Percentiles rank a stretch among this genome's conserved stretches.
These are phyloP conservation scores for Etheostoma nigrum DNA, from an alignment of 2,797 vertebrate species.

Conservation along the genomic window DNA sequence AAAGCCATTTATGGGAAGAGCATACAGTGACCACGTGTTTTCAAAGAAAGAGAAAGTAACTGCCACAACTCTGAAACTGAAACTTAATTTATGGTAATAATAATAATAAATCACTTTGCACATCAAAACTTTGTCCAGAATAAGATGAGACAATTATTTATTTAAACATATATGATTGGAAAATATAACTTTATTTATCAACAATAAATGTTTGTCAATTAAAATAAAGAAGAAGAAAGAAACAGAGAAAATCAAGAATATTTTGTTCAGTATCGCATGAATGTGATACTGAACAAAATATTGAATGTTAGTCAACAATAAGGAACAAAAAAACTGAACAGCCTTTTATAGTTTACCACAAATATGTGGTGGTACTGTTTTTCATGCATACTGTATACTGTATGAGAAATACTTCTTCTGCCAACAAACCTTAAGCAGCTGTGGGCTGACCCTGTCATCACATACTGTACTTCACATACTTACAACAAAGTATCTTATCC, in stretches of 20 bases:
- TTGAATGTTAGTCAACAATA: too few species aligned
- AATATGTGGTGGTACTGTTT: neutral
- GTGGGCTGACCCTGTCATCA: neutral
- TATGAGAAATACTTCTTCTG: neutral
- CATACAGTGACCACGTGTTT: constrained; percentile 78
- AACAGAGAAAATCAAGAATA: neutral
- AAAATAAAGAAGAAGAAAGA: too few species aligned
- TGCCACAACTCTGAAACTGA: constrained; percentile 36
- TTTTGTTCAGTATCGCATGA: neutral
- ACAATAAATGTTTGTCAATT: neutral
- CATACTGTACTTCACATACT: too few species aligned
- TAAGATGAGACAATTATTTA: neutral
- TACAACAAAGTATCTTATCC: neutral
- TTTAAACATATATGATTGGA: neutral
- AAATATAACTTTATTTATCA: neutral
- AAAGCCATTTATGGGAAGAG: neutral
- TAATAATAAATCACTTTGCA: too few species aligned
- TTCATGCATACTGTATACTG: too few species aligned
- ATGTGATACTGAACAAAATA: neutral
- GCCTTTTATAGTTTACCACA: neutral
- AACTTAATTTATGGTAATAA: neutral
- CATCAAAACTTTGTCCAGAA: neutral
- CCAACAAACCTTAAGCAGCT: neutral
- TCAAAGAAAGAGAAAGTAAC: constrained; percentile 82
- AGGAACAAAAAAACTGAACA: too few species aligned